Percentiles rank a stretch among this genome's conserved stretches.
phyloP scores from a whole-genome alignment of 2,797 vertebrate species.

The Capromys pilorides region DNA sequence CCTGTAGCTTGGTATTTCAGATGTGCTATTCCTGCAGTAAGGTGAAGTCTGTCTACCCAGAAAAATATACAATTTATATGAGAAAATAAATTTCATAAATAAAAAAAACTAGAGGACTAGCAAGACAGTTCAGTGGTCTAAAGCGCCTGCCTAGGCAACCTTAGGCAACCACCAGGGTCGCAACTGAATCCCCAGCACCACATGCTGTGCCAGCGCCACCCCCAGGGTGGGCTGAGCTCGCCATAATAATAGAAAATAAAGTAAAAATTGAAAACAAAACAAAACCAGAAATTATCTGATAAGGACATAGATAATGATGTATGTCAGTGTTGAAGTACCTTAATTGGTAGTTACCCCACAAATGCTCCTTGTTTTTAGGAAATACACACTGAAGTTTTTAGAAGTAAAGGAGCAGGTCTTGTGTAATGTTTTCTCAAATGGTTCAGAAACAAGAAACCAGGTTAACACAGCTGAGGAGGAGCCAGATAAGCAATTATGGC shows the following conservation, averaged over 20 bases:
- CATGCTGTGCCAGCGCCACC: no score
- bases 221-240: no score
- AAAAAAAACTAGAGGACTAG: constrained; percentile 41
- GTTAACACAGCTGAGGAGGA: background rate
- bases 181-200: no score
- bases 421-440: background rate
- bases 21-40: constrained; percentile 88
- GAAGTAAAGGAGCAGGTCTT: background rate
- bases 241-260: no score
- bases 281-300: no score
- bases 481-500: background rate
- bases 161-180: no score
- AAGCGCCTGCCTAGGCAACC: no score
- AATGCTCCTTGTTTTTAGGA: background rate
- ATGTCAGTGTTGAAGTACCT: background rate
- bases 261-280: no score
- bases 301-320: background rate
- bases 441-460: background rate
- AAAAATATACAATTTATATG: constrained; percentile 88
- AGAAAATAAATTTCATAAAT: constrained; percentile 86
- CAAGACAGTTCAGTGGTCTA: no score
- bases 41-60: constrained; percentile 86
- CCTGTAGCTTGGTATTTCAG: constrained; percentile 85
- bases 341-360: background rate
- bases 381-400: no score